A percentile compares a stretch with the other conserved stretches of the same genome.
Evolutionary conservation across 30 jellyfish, hydroid and myxozoan genomes (phyloP).

Genomic region (Pelagia noctiluca): DNA sequence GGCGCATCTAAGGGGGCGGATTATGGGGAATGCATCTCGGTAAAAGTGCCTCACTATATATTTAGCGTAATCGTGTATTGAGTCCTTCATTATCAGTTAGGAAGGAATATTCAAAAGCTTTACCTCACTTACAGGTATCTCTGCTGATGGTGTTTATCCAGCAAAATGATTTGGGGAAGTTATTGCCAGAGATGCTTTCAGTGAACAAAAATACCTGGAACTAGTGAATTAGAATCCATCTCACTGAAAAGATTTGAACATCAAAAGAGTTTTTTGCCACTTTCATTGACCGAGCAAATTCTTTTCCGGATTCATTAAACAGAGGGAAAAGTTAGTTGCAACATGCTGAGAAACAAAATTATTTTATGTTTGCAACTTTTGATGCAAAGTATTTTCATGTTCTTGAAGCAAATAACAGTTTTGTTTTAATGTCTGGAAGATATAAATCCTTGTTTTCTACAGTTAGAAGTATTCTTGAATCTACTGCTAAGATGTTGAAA

Average conservation of each 20-base stretch:
- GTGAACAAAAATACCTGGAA: not conserved
- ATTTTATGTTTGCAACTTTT: not conserved
- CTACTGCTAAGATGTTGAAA: not conserved
- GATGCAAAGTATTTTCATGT: not conserved
- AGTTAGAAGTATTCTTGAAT: slow-evolving; percentile 21
- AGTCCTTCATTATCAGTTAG: too few species aligned
- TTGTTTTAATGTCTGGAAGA: not conserved
- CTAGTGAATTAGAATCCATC: not conserved
- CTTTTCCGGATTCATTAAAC: not conserved
- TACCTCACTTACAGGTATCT: too few species aligned
- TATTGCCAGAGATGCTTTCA: not conserved
- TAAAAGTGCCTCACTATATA: too few species aligned
- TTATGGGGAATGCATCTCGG: too few species aligned
- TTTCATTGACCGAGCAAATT: not conserved
- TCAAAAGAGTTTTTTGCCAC: not conserved
- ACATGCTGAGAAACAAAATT: not conserved
- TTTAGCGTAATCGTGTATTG: too few species aligned
- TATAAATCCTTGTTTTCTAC: not conserved
- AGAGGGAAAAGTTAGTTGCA: not conserved
- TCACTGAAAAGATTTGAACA: not conserved
- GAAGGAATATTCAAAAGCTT: too few species aligned
- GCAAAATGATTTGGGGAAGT: not conserved
- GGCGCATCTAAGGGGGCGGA: too few species aligned
- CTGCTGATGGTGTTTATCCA: not conserved
- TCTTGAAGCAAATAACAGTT: not conserved